Evolutionary conservation across 2,113 vertebrate genomes (phyloP).

Genomic region (Serilophus lunatus): DNA sequence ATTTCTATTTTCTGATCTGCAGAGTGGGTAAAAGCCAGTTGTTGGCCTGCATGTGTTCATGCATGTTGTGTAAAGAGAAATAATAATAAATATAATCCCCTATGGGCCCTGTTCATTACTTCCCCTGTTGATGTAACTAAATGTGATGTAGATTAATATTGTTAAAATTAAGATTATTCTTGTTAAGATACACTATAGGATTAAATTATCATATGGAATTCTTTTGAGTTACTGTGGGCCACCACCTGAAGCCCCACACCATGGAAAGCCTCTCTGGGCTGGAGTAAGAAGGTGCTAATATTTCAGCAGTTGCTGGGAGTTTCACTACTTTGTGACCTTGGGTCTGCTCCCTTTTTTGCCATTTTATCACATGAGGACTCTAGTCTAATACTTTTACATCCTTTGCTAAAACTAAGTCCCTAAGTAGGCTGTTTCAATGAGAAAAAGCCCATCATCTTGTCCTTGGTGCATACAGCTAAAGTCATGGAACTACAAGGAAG

Average conservation of each 20-base stretch:
- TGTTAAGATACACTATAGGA: neutral
- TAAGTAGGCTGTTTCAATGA: neutral
- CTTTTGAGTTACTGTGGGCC: neutral
- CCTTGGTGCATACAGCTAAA: neutral
- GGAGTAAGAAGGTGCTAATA: neutral
- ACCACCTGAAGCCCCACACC: neutral
- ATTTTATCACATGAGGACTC: neutral
- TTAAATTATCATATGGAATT: neutral
- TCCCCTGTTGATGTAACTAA: neutral
- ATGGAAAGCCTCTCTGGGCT: neutral
- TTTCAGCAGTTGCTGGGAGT: neutral
- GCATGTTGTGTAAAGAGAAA: neutral
- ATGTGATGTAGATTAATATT: neutral
- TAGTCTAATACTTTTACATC: neutral
- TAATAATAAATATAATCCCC: neutral
- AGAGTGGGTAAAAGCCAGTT: neutral
- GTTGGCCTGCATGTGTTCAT: neutral
- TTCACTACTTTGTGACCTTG: neutral
- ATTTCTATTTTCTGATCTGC: neutral
- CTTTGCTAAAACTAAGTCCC: neutral
- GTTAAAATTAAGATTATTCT: neutral
- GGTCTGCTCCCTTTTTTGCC: neutral
- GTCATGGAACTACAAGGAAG: neutral
- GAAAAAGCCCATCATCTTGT: neutral
- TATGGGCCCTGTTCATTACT: neutral